Evolutionary conservation across 2,888 invertebrate species (phyloP), one percentile per base, ranked within the genome.

Genomic region (Eupithecia pulchellata): DNA sequence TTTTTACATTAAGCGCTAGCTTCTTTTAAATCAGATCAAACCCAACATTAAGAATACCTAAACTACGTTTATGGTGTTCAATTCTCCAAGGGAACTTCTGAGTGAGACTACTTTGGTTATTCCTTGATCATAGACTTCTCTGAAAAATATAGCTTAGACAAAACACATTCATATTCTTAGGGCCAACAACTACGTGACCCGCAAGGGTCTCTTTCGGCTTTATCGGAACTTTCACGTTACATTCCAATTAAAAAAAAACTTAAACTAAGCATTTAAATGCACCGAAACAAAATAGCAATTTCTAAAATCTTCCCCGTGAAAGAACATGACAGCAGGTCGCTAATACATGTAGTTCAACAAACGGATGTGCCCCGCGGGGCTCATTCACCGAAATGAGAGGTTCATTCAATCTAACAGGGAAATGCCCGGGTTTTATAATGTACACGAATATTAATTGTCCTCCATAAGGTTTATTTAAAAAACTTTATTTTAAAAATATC

Each of bases 311-410:
- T 61, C 5, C 14, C 9, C 13, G 34, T 32, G 64, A 71, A n/a
- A 39, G 34, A 58, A 36, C 63, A 58, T 64, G 52, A 52, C 64
- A 42, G 32, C 11, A 25, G 20, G 58, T 52, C 36, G 32, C 61
- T 68, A 65, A 68, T 71, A 62, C 52, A 39, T 66, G 72, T 66
- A 69, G 68, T 68, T 58, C 11, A 69, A 70, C 13, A 25, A 27
- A 70, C 70, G n/a, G 58, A 60, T 30, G 30, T 30, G 62, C 34
- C 42, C 65, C 73, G 30, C 39, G 73, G 64, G 73, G 11, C 64
- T 64, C 30, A 57, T 73, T 69, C 72, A 14, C 27, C 39, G 25
- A 20, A 69, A 70, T 70, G 67, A 73, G 73, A 70, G 62, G 73
- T 34, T 55, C 69, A 20, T 70, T 70, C 65, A 62, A 73, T 73